These are phyloP conservation scores for Proales similis DNA, from an alignment of 1,140 invertebrate species.

Conservation along the genomic window DNA sequence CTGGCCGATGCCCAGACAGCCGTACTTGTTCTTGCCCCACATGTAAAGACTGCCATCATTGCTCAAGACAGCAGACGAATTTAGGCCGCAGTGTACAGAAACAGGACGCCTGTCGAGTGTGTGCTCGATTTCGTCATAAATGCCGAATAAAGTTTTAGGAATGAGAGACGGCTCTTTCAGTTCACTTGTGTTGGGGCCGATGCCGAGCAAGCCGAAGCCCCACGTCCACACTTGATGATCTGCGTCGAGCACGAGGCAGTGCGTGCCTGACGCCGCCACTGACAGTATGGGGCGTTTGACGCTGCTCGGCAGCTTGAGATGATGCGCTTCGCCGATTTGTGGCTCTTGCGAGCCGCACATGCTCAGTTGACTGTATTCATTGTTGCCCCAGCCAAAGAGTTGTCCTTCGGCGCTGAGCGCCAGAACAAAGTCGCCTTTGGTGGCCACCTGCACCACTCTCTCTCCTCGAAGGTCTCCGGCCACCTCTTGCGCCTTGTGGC, in stretches of 20 bases:
- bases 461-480: conserved; percentile 72
- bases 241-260: conserved; percentile 73
- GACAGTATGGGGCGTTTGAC: conserved; percentile 61
- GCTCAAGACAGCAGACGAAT: conserved; percentile 70
- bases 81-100: conserved; percentile 60
- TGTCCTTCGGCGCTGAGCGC: conserved; percentile 77
- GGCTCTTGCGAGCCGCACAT: conserved; percentile 42
- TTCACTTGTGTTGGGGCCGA: conserved; percentile 68
- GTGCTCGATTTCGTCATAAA: conserved; percentile 62
- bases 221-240: conserved; percentile 76
- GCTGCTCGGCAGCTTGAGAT: conserved; percentile 49
- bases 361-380: conserved; percentile 78
- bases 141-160: conserved; percentile 71
- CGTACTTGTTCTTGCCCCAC: conserved; percentile 78
- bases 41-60: conserved; percentile 69
- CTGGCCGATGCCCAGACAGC: conserved; percentile 72
- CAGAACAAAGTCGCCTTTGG: conserved; percentile 74
- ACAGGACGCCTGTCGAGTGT: conserved; percentile 62
- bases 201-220: conserved; percentile 83
- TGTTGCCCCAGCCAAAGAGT: conserved; percentile 93
- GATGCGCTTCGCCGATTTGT: conserved; percentile 41
- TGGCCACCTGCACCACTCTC: conserved; percentile 71
- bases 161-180: conserved; percentile 63
- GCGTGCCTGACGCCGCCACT: conserved; percentile 75
- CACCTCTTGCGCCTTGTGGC: conserved; percentile 52